phyloP scores from a whole-genome alignment of 2,113 vertebrate genomes.

The Ictalurus punctatus region DNA sequence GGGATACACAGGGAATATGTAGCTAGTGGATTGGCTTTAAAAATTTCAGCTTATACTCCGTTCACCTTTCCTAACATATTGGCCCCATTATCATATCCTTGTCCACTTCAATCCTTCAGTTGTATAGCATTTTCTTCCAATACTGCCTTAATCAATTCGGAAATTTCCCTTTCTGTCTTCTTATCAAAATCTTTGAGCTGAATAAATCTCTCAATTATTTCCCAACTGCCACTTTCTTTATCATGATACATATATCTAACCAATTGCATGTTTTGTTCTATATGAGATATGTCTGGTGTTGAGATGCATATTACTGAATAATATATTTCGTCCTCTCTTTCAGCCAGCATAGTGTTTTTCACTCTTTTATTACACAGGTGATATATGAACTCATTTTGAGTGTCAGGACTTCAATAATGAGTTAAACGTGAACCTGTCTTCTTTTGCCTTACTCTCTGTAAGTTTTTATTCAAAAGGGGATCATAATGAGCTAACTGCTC shows the following conservation, averaged over 20 bases:
- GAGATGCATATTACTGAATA: neutral
- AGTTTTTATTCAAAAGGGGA: constrained; percentile 27
- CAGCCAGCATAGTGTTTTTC: constrained; percentile 15
- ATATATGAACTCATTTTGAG: constrained; percentile 45
- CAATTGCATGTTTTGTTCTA: too few relatives aligned
- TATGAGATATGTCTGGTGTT: too few relatives aligned
- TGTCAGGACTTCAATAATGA: constrained; percentile 32
- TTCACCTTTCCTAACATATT: neutral
- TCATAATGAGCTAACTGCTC: constrained; percentile 37
- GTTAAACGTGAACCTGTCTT: constrained; percentile 30
- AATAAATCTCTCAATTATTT: too few relatives aligned
- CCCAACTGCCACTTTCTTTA: too few relatives aligned
- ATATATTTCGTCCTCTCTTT: neutral
- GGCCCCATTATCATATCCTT: neutral
- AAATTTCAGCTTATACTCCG: neutral
- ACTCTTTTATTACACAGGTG: constrained; percentile 36
- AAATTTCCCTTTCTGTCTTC: neutral
- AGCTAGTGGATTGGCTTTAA: neutral
- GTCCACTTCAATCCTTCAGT: neutral
- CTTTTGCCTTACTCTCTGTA: constrained; percentile 43
- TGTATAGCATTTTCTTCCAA: neutral
- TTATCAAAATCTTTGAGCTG: neutral
- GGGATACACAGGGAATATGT: neutral
- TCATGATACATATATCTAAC: too few relatives aligned
- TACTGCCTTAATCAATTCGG: too few relatives aligned